Base-by-base conservation (phyloP, 2,797 vertebrate species). In the Rhinatrema bivittatum region DNA sequence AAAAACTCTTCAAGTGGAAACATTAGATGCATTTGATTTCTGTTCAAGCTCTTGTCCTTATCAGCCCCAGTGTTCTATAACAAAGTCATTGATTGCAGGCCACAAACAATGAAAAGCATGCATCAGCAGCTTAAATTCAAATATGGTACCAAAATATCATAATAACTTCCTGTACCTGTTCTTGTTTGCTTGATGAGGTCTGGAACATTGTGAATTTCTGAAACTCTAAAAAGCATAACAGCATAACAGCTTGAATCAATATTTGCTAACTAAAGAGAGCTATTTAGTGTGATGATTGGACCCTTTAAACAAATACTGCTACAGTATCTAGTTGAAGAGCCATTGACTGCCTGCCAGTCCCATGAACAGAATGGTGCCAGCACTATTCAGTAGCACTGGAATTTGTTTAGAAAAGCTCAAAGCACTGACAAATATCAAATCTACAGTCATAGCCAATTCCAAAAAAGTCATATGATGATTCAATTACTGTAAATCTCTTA, bases 241-340 rank as follows among this genome's bases (percentile, higher is more conserved):
- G 68, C 47, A 5, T 78, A 82, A 73, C 76, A 81, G 70, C 70
- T 81, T 79, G 65, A 72, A 76, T 84, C 77, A 87, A 87, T 86
- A 87, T 86, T 86, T 85, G 70, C 63, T 9, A 14, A 62, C 29
- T 53, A 57, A 76, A 85, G 77, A 35, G 49, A 77, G 63, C 29
- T 74, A 72, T 85, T 83, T 81, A 78, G 62, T 56, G 39, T 40
- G 59, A 63, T 67, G 67, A 70, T 69, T 67, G 65, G 62, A 73
- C 63, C 46, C 61, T 46, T 67, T 78, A 56, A 79, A 67, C 69
- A 83, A 84, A 84, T 59, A 75, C 26, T 50, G 66, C 50, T 68
- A n/a, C n/a, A n/a, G n/a, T n/a, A 74, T 22, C 23, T 51, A 72
- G 42, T 50, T 53, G 52, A 71, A 65, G 41, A 62, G 64, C 49